A percentile compares a stretch with the other conserved stretches of the same genome.
Conservation (phyloP, 2,888 invertebrate genomes). For the Ethmia dodecea region DNA sequence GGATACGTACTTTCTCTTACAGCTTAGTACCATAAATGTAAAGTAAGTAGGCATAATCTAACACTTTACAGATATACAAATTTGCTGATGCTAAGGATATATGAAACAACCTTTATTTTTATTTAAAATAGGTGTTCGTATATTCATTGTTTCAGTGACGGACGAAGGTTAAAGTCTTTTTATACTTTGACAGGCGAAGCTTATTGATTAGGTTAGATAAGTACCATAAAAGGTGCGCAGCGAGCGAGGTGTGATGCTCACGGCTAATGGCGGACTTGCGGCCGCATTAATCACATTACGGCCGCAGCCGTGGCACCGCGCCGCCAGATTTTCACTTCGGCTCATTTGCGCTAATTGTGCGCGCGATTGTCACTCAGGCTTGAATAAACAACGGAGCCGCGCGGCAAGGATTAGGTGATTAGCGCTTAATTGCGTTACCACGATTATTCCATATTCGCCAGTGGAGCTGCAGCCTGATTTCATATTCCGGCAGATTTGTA, state of each 20-base stretch:
- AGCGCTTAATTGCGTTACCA: conserved; percentile 73
- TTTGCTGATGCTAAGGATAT: too few species aligned
- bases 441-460: conserved; percentile 70
- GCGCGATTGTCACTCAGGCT: conserved; percentile 76
- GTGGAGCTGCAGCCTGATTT: conserved; percentile 68
- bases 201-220: too few species aligned
- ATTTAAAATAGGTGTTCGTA: too few species aligned
- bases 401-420: conserved; percentile 76
- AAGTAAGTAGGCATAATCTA: too few species aligned
- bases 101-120: too few species aligned
- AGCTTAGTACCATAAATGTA: too few species aligned
- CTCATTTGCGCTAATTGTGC: conserved; percentile 77
- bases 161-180: too few species aligned
- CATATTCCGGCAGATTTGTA: conserved; percentile 60
- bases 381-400: conserved; percentile 74
- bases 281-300: conserved; percentile 70
- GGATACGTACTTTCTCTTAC: too few species aligned
- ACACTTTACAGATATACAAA: too few species aligned
- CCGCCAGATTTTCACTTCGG: conserved; percentile 76
- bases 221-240: too few species aligned
- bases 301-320: conserved; percentile 30
- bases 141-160: too few species aligned
- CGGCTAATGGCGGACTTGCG: conserved; percentile 59
- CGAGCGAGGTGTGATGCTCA: conserved; percentile 19
- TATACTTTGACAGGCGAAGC: too few species aligned